phyloP scores from a whole-genome alignment of 2,113 vertebrate genomes.

The Sebastes fasciatus region DNA sequence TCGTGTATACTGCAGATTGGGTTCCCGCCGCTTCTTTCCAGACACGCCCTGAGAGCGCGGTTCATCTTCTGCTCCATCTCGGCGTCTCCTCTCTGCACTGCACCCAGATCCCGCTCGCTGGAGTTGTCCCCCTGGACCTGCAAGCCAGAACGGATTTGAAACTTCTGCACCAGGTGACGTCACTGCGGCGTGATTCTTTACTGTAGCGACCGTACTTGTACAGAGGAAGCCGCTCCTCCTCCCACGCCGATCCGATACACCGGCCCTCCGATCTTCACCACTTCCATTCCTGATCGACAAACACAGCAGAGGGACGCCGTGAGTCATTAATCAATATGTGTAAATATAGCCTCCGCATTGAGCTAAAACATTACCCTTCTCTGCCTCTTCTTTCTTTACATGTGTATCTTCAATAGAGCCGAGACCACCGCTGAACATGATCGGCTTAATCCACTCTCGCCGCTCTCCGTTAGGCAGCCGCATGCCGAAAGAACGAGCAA shows the following conservation, averaged over 20 bases:
- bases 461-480: constrained; percentile 85
- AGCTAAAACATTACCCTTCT: constrained; percentile 80
- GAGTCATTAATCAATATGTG: constrained; percentile 14
- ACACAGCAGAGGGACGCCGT: neutral
- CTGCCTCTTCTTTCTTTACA: constrained; percentile 86
- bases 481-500: constrained; percentile 93
- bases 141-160: neutral
- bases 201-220: constrained; percentile 81
- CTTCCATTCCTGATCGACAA: constrained; percentile 88
- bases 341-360: constrained; percentile 29
- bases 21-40: constrained; percentile 85
- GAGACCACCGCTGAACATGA: constrained; percentile 96
- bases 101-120: constrained; percentile 89
- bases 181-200: neutral
- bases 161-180: neutral
- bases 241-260: constrained; percentile 94
- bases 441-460: constrained; percentile 95
- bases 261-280: constrained; percentile 93
- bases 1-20: constrained; percentile 94
- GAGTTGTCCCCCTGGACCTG: constrained; percentile 93
- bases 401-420: constrained; percentile 90
- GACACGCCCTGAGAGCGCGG: constrained; percentile 89
- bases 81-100: constrained; percentile 93
- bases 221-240: constrained; percentile 92
- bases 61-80: constrained; percentile 99